A percentile compares a stretch with the other conserved stretches of the same genome.
phyloP scores from a whole-genome alignment of 2,113 vertebrate species.

The Hemichromis elongatus region DNA sequence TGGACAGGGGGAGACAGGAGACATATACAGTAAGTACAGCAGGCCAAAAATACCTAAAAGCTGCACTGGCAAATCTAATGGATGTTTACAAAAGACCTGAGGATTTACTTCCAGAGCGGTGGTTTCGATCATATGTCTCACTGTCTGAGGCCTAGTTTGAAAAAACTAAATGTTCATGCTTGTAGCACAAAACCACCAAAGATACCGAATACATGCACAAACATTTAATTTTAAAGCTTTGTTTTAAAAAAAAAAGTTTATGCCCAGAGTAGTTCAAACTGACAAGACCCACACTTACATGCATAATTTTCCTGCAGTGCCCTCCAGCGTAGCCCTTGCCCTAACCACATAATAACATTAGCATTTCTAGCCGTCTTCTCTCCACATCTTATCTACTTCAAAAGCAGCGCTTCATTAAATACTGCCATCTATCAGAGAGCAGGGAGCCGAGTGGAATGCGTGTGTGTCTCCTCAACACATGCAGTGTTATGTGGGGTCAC shows the following conservation, averaged over 20 bases:
- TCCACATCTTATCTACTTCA: constrained; percentile 59
- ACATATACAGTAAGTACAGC: neutral
- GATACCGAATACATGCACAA: neutral
- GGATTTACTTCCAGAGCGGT: neutral
- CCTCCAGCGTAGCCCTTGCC: constrained; percentile 4
- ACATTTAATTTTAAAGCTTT: neutral
- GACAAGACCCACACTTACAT: neutral
- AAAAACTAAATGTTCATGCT: neutral
- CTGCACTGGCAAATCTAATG: neutral
- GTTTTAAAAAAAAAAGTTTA: neutral
- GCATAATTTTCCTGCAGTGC: neutral
- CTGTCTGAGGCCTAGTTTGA: neutral
- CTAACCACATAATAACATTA: constrained; percentile 45
- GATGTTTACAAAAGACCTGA: neutral
- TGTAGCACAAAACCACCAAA: neutral
- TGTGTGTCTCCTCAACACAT: constrained; percentile 11
- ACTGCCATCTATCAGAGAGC: constrained; percentile 46
- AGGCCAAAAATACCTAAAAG: neutral
- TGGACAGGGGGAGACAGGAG: neutral
- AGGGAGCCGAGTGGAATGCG: constrained; percentile 33
- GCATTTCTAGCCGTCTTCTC: constrained; percentile 39
- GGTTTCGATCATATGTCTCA: neutral
- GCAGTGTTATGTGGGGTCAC: constrained; percentile 35
- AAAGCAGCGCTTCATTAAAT: constrained; percentile 59
- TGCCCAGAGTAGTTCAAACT: neutral